A percentile compares a stretch with the other conserved stretches of the same genome.
Evolutionary conservation across 1,140 invertebrate genomes (phyloP).

Genomic region (roundworm (Caenorhabditis elegans)): WBcel235 BX284604.4:5964001-5964500

Average conservation of each 20-base stretch:
- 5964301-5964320: not conserved
- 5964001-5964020: no score
- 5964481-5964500: constrained; percentile 25
- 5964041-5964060: no score
- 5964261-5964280: not conserved
- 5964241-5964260: not conserved
- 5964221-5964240: constrained; percentile 19
- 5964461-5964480: constrained; percentile 16
- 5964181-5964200: not conserved
- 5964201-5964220: constrained; percentile 14
- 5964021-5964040: no score
- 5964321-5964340: constrained; percentile 18
- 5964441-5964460: not conserved
- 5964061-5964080: no score
- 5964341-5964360: not conserved
- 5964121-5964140: no score
- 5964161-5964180: constrained; percentile 12
- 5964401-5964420: not conserved
- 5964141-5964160: no score
- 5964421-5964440: not conserved
- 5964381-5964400: not conserved
- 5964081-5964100: no score
- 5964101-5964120: no score
- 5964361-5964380: constrained; percentile 1
- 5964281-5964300: no score